Base-by-base conservation (phyloP, 2,888 invertebrate genomes). In the Lasioglossum marginatum region DNA sequence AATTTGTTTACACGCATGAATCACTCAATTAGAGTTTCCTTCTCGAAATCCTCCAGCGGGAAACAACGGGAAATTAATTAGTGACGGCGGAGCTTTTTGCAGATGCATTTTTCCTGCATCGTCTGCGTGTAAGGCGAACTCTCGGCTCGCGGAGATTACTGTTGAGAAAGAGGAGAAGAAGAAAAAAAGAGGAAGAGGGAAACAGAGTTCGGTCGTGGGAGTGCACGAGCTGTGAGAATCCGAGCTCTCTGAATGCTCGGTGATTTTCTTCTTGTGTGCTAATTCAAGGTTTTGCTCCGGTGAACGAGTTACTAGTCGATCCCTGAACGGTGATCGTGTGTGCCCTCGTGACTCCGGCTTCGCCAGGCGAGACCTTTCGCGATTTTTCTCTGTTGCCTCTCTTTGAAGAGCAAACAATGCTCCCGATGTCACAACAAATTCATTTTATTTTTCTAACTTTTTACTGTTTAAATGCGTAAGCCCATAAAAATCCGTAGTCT, bases 251-350 rank as follows among this genome's bases (percentile, higher is more conserved):
- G 66, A 77, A 80, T 81, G 40, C 74, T 14, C 74, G 79, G 81
- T 45, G 76, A 81, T 86, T 86, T 81, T 81, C 81, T 81, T 88
- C 79, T 85, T 52, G 52, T 52, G 88, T 85, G 90, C 89, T 89
- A 89, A 89, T 89, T 89, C 88, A 72, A 85, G 89, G 82, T 73
- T 89, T 81, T 70, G 89, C 88, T 88, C 85, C 85, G 88, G 73
- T 89, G 79, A 89, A 89, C 88, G 82, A 89, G 89, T 85, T 88
- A 82, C 88, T 83, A 80, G 81, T 89, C 88, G 80, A 89, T 72
- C 71, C 80, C 31, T 66, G 84, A 77, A 77, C 84, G 57, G 48
- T 52, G 79, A 71, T 74, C 78, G 45, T 52, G 68, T 37, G 34
- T 63, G 60, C 31, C 16, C 60, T 63, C 60, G 60, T 63, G 60